Percentiles rank a stretch among this genome's conserved stretches.
Conservation (phyloP, 2,888 invertebrate genomes). For the Microdon myrmicae region DNA sequence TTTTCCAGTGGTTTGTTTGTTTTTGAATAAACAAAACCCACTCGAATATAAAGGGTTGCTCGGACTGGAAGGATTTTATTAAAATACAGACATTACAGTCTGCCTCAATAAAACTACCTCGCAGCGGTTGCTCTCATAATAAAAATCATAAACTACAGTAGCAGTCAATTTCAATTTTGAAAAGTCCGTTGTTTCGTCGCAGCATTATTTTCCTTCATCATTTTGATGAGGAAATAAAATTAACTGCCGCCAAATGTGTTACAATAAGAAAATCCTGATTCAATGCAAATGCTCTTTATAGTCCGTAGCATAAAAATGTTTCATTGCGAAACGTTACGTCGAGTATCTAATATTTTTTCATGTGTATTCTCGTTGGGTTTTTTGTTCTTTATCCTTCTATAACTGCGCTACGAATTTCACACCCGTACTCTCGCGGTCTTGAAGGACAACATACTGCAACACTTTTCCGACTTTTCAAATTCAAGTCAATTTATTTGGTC, state of each 20-base stretch:
- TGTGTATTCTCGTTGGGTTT: not conserved
- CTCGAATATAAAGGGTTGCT: too few relatives aligned
- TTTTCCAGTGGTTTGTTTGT: too few relatives aligned
- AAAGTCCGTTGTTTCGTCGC: slow-evolving; percentile 1
- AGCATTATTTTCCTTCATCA: slow-evolving; percentile 18
- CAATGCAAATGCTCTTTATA: slow-evolving; percentile 8
- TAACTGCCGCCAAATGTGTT: slow-evolving; percentile 8
- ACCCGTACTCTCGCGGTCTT: slow-evolving; percentile 28
- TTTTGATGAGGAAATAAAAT: slow-evolving; percentile 24
- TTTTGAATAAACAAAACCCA: too few relatives aligned
- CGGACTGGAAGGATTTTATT: too few relatives aligned
- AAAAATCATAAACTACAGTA: too few relatives aligned
- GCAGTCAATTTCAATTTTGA: slow-evolving; percentile 28
- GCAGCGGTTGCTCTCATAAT: too few relatives aligned
- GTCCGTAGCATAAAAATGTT: slow-evolving; percentile 16
- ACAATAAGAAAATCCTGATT: not conserved
- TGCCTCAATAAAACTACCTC: too few relatives aligned
- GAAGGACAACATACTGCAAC: slow-evolving; percentile 29
- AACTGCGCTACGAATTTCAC: slow-evolving; percentile 21
- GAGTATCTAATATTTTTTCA: slow-evolving; percentile 5
- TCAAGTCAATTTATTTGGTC: slow-evolving; percentile 35
- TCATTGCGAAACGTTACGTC: not conserved
- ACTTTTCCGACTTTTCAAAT: slow-evolving; percentile 35
- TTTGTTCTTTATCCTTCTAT: not conserved
- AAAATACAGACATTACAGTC: too few relatives aligned